Percentiles rank a stretch among this genome's conserved stretches.
Evolutionary conservation across 2,113 vertebrate species (phyloP).

Genomic region (Rhinopomastus cyanomelas): DNA sequence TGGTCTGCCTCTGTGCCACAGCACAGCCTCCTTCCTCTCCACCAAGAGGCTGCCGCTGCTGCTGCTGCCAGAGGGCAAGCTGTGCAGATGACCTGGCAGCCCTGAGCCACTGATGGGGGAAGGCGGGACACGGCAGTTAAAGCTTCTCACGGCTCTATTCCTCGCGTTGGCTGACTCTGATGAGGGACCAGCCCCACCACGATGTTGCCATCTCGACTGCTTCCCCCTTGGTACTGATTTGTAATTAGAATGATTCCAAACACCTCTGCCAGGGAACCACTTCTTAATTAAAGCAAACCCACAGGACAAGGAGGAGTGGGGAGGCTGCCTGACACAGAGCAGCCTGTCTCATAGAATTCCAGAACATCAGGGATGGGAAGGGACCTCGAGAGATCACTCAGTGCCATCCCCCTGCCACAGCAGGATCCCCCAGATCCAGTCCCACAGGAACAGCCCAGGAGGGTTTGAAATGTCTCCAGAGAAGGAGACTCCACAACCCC

Average conservation of each 20-base stretch:
- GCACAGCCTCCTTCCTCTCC: no score
- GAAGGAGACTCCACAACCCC: no score
- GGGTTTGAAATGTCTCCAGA: no score
- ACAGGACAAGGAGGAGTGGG: not conserved
- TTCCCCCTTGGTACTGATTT: constrained; percentile 7
- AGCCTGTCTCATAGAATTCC: no score
- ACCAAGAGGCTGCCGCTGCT: not conserved
- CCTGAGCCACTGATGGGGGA: no score
- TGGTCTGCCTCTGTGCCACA: not conserved
- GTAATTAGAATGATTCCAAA: constrained; percentile 36
- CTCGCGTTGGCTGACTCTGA: constrained; percentile 10
- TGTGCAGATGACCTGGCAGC: no score
- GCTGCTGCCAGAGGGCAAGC: not conserved
- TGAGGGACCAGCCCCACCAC: not conserved
- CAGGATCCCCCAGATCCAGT: no score
- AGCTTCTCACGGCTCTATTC: not conserved
- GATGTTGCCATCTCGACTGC: not conserved
- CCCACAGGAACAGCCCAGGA: no score
- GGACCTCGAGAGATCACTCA: no score
- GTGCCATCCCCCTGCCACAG: no score
- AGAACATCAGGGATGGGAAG: no score
- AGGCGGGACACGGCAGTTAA: not conserved
- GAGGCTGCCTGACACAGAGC: no score
- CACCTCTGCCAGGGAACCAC: not conserved
- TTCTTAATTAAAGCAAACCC: constrained; percentile 38